phyloP scores from a whole-genome alignment of 2,797 vertebrate genomes.

The Garrulus glandarius region DNA sequence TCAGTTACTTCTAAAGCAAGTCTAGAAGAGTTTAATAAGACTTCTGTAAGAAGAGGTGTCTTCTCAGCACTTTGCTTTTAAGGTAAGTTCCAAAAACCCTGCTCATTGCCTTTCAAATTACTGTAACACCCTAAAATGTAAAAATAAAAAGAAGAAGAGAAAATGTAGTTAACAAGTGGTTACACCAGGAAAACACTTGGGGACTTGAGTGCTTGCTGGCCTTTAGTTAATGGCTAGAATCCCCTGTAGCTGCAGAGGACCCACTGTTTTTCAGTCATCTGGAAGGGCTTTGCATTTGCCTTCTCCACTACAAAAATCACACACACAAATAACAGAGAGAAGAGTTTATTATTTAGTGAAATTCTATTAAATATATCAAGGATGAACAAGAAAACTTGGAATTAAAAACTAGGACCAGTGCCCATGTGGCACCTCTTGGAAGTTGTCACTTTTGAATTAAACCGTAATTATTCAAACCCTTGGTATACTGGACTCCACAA shows the following conservation, averaged over 20 bases:
- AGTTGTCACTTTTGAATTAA: conserved; percentile 65
- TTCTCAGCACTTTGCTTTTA: conserved; percentile 76
- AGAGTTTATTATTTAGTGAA: conserved; percentile 92
- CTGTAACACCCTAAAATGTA: conserved; percentile 87
- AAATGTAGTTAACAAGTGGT: conserved; percentile 87
- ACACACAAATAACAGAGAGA: conserved; percentile 99
- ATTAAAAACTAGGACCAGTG: conserved; percentile 78
- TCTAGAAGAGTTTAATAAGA: conserved; percentile 77
- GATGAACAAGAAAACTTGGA: conserved; percentile 80
- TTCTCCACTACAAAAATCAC: conserved; percentile 99
- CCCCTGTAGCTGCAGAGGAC: conserved; percentile 97
- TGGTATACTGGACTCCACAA: conserved; percentile 75
- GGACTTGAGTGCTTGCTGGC: conserved; percentile 91
- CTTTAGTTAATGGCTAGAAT: conserved; percentile 96
- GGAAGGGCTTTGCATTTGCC: conserved; percentile 99
- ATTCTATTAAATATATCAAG: conserved; percentile 81
- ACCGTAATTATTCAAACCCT: conserved; percentile 71
- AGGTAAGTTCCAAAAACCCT: conserved; percentile 79
- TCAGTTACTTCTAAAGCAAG: conserved; percentile 74
- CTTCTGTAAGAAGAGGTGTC: conserved; percentile 76
- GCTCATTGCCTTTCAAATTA: conserved; percentile 80
- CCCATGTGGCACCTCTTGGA: conserved; percentile 78
- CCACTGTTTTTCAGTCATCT: conserved; percentile 95
- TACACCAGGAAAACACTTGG: conserved; percentile 92
- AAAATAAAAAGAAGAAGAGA: conserved; percentile 82